phyloP scores from a whole-genome alignment of 2,888 invertebrate genomes.

The Syrphus vitripennis region DNA sequence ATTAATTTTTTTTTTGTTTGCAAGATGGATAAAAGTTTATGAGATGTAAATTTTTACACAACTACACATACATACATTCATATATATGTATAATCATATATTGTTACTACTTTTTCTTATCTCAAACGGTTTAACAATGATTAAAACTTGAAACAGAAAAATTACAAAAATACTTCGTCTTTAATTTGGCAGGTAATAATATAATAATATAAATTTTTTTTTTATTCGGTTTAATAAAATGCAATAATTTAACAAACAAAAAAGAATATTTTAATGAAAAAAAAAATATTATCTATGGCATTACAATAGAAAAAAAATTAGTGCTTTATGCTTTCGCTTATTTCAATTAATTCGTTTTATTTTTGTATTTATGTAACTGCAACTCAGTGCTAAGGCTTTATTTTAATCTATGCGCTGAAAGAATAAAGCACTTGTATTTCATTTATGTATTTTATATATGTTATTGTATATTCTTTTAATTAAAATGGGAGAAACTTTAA shows the following conservation, averaged over 20 bases:
- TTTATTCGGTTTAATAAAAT: background rate
- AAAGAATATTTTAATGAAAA: background rate
- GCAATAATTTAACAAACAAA: constrained; percentile 6
- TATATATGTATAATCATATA: background rate
- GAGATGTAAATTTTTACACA: constrained; percentile 21
- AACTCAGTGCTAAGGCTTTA: constrained; percentile 61
- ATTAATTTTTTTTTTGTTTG: constrained; percentile 20
- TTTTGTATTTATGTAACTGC: constrained; percentile 41
- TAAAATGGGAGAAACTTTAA: background rate
- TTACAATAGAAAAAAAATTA: background rate
- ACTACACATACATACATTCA: background rate
- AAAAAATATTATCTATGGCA: background rate
- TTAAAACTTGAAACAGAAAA: background rate
- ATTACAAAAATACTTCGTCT: constrained; percentile 5
- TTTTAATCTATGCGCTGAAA: constrained; percentile 4
- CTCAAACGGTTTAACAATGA: background rate
- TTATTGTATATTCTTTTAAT: background rate
- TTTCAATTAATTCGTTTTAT: constrained; percentile 28
- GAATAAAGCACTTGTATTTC: constrained; percentile 16
- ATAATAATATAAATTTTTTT: background rate
- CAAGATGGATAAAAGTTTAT: constrained; percentile 13
- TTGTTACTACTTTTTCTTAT: constrained; percentile 12
- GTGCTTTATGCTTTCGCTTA: constrained; percentile 40
- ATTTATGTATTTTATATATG: background rate
- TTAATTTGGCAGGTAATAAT: constrained; percentile 15